Base-by-base conservation (phyloP, 2,888 invertebrate genomes). In the Acleris laterana region DNA sequence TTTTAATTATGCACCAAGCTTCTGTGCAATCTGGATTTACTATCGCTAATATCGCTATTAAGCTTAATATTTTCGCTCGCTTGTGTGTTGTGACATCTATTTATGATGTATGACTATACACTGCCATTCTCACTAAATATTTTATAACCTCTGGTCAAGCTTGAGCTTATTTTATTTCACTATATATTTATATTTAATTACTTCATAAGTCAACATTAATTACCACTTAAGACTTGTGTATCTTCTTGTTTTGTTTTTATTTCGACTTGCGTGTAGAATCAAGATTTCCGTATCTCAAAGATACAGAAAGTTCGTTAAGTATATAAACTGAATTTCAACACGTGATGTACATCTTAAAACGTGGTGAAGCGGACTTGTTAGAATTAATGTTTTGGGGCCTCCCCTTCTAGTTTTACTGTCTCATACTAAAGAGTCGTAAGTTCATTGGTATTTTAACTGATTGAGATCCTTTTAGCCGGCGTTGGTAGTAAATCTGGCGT, bases 381-480 rank as follows among this genome's bases (percentile, higher is more conserved):
- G 64, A 60, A 65, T 61, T 65, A 60, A 60, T 56, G 65, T 55
- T 63, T 59, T 53, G 53, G 16, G 42, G 28, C 50, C 65, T 61
- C 65, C 60, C 60, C 55, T 49, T 53, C 49, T 20, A 22, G 32
- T 50, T 49, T 16, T 50, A 9, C 19, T 17, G 5, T 38, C 5
- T 20, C 59, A 48, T 3, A 55, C 49, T 52, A 22, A 56, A 60
- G 55, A 17, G 50, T n/a, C 59, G 11, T 50, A 60, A 22, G 28
- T n/a, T n/a, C 19, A n/a, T 20, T 13, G 20, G 22, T 25, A 17
- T 49, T 44, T 20, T n/a, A 17, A 48, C 28, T 20, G 7, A 19
- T 46, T n/a, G 55, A 55, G 16, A 42, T 17, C 48, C 13, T 44
- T 64, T 42, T 50, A 6, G 28, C 28, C 11, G 22, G 19, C 32